Evolutionary conservation across 35 echinoderm and acorn worm species (phyloP), one percentile per base, ranked within the genome.

Genomic region (Holothuria glaberrima): DNA sequence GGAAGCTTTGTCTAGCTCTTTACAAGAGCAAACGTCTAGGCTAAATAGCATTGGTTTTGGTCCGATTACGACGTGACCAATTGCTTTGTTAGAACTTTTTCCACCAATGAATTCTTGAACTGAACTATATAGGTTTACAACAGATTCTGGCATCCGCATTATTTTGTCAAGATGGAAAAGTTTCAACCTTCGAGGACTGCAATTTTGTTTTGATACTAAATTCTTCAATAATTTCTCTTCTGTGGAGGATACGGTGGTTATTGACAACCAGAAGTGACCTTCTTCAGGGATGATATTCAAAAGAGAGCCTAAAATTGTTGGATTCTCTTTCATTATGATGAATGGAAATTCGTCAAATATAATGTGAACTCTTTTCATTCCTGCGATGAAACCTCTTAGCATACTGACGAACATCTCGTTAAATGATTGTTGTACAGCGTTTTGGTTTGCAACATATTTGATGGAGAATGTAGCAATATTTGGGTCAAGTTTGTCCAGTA

Each of bases 321-420:
- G 3, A 24, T 41, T 30, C 22, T 75, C 34, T 75, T 75, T 44
- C 7, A 75, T 3, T 34, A 44, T n/a, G 32, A 22, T 22, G 35
- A 75, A 44, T 19, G 71, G 71, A 5, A 75, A 33, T 36, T 75
- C 71, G 24, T 75, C 33, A 44, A 75, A 17, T 21, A 75, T 34
- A 38, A 75, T 16, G 13, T 36, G 9, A 41, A 30, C 5, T 72
- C 29, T 72, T 38, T 6, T 9, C 20, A 21, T 44, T n/a, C 14
- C 3, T 17, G 3, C 32, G 46, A 19, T 44, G 6, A 17, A 22
- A 5, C 18, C 46, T 38, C 20, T 41, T 22, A 75, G 2, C 24
- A 30, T 41, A 38, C 19, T 30, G 35, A 41, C n/a, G 16, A 75
- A 30, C 19, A 44, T 75, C 21, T 33, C n/a, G 12, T 26, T 7